Conservation (phyloP, 2,113 vertebrate species). For the Vireo altiloquus region DNA sequence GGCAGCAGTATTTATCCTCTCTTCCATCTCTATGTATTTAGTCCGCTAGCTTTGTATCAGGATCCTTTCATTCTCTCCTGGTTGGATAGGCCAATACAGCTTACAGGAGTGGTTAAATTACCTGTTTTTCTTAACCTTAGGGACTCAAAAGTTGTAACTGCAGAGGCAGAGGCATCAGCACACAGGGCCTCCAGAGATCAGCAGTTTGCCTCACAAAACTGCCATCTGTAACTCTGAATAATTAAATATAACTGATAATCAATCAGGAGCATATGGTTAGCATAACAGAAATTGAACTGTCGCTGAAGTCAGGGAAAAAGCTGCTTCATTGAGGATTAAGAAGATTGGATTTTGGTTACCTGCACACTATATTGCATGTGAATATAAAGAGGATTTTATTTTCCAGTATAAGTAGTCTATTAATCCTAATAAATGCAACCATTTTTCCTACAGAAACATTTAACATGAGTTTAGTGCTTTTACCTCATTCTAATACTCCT, state of each 20-base stretch:
- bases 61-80: background rate
- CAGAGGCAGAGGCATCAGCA: background rate
- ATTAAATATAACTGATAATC: slow-evolving; percentile 66
- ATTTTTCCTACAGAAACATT: slow-evolving; percentile 45
- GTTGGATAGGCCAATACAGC: background rate
- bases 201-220: slow-evolving; percentile 48
- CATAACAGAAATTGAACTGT: slow-evolving; percentile 66
- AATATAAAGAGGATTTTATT: slow-evolving; percentile 53
- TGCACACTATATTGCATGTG: slow-evolving; percentile 29
- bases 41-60: background rate
- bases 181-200: slow-evolving; percentile 24
- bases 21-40: background rate
- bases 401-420: slow-evolving; percentile 44
- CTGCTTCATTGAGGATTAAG: slow-evolving; percentile 50
- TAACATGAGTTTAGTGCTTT: slow-evolving; percentile 41
- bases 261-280: slow-evolving; percentile 65
- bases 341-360: slow-evolving; percentile 61
- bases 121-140: background rate
- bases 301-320: slow-evolving; percentile 63
- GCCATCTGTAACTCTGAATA: slow-evolving; percentile 62
- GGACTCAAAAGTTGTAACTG: background rate
- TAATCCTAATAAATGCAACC: slow-evolving; percentile 62
- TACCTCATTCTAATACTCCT: slow-evolving; percentile 7
- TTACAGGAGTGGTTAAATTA: background rate
- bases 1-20: background rate